Base-by-base conservation (phyloP, 2,888 invertebrate species). In the Hypolimnas misippus region DNA sequence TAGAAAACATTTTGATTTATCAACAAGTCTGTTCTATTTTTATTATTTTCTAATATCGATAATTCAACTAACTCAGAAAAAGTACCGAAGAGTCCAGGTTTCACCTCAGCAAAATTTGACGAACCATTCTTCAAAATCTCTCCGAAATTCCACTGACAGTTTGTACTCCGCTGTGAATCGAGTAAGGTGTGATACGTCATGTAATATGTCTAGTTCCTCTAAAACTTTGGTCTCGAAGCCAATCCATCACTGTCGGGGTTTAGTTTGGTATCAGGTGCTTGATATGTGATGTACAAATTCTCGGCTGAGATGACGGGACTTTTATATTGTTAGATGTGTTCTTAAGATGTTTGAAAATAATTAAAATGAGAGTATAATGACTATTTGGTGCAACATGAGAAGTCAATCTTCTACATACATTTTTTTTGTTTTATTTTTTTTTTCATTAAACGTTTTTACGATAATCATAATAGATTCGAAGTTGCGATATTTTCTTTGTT, bases 161-260 rank as follows among this genome's bases (percentile, higher is more conserved):
- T 19, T 51, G 6, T 25, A 29, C 40, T 31, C 50, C 38, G 25
- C 50, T 14, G 25, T 25, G 17, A 42, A 3, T 17, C 42, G 42
- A 17, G 44, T 46, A 46, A 46, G 44, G 21, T 21, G 21, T 12
- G 44, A 21, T 21, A 46, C 46, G 52, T 57, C 62, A 46, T 57
- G 62, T 57, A 50, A 61, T 55, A 29, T 46, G 52, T 62, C 62
- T 57, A 14, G 56, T 52, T 44, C 49, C 46, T 31, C 40, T 56
- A 56, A 51, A 62, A 56, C 31, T 56, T 17, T 31, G 21, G 51
- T 51, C 42, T 33, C 29, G 21, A n/a, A 42, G 51, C 51, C 56
- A 50, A 56, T 57, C 57, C 50, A 56, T 62, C 62, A 56, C 38
- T 42, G 51, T 62, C 62, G 35, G 31, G 29, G 19, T 16, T 44